A percentile compares a stretch with the other conserved stretches of the same genome.
Evolutionary conservation across 2,888 invertebrate genomes (phyloP).

Genomic region (Polietes domitor): DNA sequence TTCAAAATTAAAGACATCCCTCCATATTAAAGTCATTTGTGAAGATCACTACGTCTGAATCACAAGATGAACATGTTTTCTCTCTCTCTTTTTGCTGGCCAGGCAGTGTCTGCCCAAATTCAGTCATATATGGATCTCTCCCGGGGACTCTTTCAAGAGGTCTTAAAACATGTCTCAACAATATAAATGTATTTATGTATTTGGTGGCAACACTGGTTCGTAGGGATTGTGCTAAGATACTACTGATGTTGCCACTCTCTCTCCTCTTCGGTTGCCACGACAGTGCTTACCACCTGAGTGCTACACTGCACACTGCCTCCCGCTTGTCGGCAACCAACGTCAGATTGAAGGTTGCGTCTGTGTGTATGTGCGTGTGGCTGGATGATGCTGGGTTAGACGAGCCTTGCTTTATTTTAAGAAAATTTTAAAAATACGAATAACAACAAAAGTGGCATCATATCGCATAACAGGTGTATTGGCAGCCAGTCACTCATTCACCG

Average conservation of each 20-base stretch:
- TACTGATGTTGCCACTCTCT: not conserved
- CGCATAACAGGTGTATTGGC: slow-evolving; percentile 47
- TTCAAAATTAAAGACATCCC: too few species aligned
- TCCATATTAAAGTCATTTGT: too few species aligned
- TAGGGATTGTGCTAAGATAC: not conserved
- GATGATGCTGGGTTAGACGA: not conserved
- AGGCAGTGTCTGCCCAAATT: too few species aligned
- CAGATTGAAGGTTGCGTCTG: not conserved
- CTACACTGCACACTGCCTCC: not conserved
- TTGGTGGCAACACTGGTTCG: not conserved
- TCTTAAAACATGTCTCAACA: too few species aligned
- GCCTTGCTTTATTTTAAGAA: slow-evolving; percentile 11
- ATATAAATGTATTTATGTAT: too few species aligned
- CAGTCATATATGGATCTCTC: too few species aligned
- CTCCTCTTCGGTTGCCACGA: not conserved
- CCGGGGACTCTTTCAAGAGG: too few species aligned
- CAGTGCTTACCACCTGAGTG: not conserved
- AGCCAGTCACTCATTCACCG: slow-evolving; percentile 17
- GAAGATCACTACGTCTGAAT: too few species aligned
- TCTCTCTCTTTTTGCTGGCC: too few species aligned
- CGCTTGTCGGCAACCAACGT: not conserved
- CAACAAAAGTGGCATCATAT: slow-evolving; percentile 32
- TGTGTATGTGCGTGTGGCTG: not conserved
- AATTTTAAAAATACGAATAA: slow-evolving; percentile 16
- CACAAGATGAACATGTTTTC: too few species aligned